Conservation (phyloP, 2,113 vertebrate genomes). For the Pseudorectes ferrugineus region DNA sequence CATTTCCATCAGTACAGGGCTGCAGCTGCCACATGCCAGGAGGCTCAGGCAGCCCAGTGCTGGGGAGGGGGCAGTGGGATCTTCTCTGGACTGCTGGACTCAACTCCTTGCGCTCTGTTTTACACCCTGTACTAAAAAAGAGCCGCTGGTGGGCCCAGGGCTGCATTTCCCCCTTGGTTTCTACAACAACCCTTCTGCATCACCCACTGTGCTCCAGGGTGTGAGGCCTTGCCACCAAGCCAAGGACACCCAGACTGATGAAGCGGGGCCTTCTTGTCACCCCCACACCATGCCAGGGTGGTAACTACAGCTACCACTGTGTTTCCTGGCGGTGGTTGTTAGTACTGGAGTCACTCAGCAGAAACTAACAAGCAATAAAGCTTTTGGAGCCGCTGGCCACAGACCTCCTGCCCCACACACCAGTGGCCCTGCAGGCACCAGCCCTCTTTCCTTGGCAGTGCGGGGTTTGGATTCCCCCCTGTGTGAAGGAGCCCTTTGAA, state of each 20-base stretch:
- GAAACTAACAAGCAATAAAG: constrained; percentile 1
- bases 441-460: neutral
- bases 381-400: neutral
- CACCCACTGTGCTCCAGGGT: rapidly evolving
- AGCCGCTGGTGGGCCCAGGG: neutral
- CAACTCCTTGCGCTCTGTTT: neutral
- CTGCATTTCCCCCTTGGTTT: neutral
- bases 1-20: neutral
- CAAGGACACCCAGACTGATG: neutral
- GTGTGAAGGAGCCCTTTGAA: neutral
- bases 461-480: neutral
- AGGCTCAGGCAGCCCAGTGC: neutral
- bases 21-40: neutral
- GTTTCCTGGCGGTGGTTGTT: neutral
- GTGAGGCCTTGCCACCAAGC: neutral
- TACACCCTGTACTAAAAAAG: neutral
- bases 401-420: neutral
- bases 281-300: neutral
- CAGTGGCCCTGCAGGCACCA: neutral
- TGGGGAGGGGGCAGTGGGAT: neutral
- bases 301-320: neutral
- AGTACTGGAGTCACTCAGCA: neutral
- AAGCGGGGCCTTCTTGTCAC: rapidly evolving
- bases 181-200: neutral
- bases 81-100: neutral